Evolutionary conservation across 1,140 invertebrate genomes (phyloP), one percentile per base, ranked within the genome.

Genomic region (Paralvinella palmiformis): DNA sequence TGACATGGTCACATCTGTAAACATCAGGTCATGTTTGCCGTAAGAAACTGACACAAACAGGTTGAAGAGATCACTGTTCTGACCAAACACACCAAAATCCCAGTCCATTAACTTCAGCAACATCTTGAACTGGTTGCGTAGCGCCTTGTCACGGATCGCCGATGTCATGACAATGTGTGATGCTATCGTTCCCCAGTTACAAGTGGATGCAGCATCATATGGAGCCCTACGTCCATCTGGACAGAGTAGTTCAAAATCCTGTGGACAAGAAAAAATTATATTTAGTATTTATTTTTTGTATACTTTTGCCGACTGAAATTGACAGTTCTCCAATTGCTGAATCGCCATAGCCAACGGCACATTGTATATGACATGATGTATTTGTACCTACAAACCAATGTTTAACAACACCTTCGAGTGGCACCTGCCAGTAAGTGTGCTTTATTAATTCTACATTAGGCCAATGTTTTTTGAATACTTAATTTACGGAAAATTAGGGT

Each of bases 111-210:
- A 52, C 35, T 69, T 53, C 7, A 80, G 63, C 45, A 80, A 74
- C 15, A 58, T 53, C 53, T 78, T 77, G 59, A 73, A 76, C 3
- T 64, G 63, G 15, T 59, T 31, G 5, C 72, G 45, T 3, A 64
- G 59, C 1, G 58, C 37, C 10, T 57, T 55, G 32, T 67, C 45
- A 35, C 45, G 37, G 36, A 58, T 31, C n/a, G 59, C 45, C 17
- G 89, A 89, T 2, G 90, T 90, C 1, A 94, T 89, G 32, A 98
- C 80, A 4, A 92, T 90, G 78, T 95, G 88, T 0, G 91, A 88
- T 0, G 93, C 92, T 5, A 94, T 87, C 57, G 79, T 76, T 5
- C 93, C 83, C 81, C 80, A 84, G 69, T 83, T 81, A 70, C 83
- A 84, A 5, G 55, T 66, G 7, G 65, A 60, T 56, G 76, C 81